Base-by-base conservation (phyloP, 2,888 invertebrate species). In the Sphecodes monilicornis region DNA sequence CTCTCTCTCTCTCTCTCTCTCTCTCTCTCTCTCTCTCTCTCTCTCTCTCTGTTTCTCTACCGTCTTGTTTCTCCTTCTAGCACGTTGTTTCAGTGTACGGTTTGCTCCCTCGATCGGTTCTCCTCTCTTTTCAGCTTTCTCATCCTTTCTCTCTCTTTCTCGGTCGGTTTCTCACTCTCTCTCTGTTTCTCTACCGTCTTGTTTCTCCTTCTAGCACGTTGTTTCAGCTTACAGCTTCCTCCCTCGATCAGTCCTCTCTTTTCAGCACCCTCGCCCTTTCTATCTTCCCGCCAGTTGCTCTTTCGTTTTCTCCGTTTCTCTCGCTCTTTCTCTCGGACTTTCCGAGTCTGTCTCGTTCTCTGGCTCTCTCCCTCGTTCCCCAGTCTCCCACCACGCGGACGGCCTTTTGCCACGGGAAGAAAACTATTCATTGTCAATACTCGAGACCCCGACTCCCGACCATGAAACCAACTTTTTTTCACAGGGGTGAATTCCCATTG, bases 371-470 rank as follows among this genome's bases (percentile, higher is more conserved):
- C 8, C 39, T 36, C 36, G 32, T 32, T n/a, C 50, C 16, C 36
- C 60, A 76, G 32, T 74, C 74, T 69, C 77, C 75, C 79, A 54
- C 78, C 79, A 66, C 75, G 72, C 79, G 75, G 80, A 64, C 89
- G 82, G 86, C 79, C 89, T 87, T 89, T 80, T 84, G 85, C 86
- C 83, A 79, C 85, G 86, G 76, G 88, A 88, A 88, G 89, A 90
- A 90, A 90, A 90, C 90, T 90, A 90, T 90, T 90, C 90, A 90
- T 90, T 90, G 90, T 90, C 90, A 86, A 90, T 90, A 90, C 88
- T 88, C 81, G 88, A 89, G 86, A 80, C 80, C 89, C 78, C 88
- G 84, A 86, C 81, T 86, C 82, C 81, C 89, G 88, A 85, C 81
- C 88, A 79, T 88, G 86, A 88, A 88, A 89, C 82, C 87, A 82